Evolutionary conservation across 37 sponge, comb jelly and placozoan genomes (phyloP).

Genomic region (Corticium candelabrum): DNA sequence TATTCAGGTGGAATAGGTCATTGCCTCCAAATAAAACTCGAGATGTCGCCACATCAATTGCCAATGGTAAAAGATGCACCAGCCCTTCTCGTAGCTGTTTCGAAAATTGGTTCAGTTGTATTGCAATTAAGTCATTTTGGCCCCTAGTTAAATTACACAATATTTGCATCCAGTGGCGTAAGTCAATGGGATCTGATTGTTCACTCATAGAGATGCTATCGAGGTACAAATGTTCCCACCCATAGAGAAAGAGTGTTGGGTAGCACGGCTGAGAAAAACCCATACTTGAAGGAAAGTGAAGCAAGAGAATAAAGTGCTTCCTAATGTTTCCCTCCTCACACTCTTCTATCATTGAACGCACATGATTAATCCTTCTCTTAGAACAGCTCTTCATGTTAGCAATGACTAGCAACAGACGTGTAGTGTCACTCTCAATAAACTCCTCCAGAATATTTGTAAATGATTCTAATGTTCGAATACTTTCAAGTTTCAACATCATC

Average conservation of each 20-base stretch:
- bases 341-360: slow-evolving; percentile 75
- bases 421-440: not conserved
- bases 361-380: slow-evolving; percentile 49
- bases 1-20: not conserved
- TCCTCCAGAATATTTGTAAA: slow-evolving; percentile 12
- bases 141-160: not conserved
- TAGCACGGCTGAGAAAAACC: slow-evolving; percentile 42
- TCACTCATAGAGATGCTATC: slow-evolving; percentile 17
- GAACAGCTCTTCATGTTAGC: slow-evolving; percentile 60
- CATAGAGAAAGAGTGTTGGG: slow-evolving; percentile 73
- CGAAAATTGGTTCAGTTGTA: not conserved
- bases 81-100: not conserved
- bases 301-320: slow-evolving; percentile 70
- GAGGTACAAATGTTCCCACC: slow-evolving; percentile 77
- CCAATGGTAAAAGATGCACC: not conserved
- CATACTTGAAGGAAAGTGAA: slow-evolving; percentile 15
- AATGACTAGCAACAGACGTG: slow-evolving; percentile 11
- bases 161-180: not conserved
- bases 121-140: no score
- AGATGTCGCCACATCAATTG: not conserved
- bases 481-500: slow-evolving; percentile 5
- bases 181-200: not conserved
- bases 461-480: slow-evolving; percentile 13
- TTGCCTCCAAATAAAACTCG: not conserved
- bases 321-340: slow-evolving; percentile 20